These are phyloP conservation scores for Eulemur rubriventer DNA, from an alignment of 2,797 vertebrate genomes.

Conservation along the genomic window DNA sequence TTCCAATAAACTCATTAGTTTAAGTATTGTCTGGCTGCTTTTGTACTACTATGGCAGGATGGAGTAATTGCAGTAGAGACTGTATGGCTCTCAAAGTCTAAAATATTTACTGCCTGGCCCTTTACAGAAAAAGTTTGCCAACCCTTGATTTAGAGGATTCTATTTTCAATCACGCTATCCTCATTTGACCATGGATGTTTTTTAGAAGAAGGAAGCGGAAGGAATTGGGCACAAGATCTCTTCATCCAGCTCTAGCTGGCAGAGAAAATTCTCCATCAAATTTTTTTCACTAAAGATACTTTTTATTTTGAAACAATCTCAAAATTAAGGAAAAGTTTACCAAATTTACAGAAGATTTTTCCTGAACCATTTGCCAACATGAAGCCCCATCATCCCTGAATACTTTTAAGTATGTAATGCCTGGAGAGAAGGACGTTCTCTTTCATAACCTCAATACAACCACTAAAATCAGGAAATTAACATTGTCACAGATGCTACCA, in stretches of 20 bases:
- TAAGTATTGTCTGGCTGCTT: not conserved
- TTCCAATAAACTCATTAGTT: not conserved
- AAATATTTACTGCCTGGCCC: not conserved
- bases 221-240: not conserved
- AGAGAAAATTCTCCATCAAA: not conserved
- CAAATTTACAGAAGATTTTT: not conserved
- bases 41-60: not conserved
- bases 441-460: not conserved
- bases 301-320: constrained; percentile 7
- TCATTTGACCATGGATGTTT: not conserved
- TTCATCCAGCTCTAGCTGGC: not conserved
- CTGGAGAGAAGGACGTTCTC: not conserved
- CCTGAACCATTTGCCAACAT: not conserved
- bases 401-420: not conserved
- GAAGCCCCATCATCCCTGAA: not conserved
- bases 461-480: not conserved
- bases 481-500: not conserved
- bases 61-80: not conserved
- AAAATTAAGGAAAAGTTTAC: not conserved
- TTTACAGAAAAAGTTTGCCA: not conserved
- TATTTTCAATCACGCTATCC: not conserved
- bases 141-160: not conserved
- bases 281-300: not conserved
- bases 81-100: not conserved
- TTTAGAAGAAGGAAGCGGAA: not conserved